A percentile compares a stretch with the other conserved stretches of the same genome.
Evolutionary conservation across 2,113 vertebrate genomes (phyloP).

Genomic region (Saccopteryx leptura): DNA sequence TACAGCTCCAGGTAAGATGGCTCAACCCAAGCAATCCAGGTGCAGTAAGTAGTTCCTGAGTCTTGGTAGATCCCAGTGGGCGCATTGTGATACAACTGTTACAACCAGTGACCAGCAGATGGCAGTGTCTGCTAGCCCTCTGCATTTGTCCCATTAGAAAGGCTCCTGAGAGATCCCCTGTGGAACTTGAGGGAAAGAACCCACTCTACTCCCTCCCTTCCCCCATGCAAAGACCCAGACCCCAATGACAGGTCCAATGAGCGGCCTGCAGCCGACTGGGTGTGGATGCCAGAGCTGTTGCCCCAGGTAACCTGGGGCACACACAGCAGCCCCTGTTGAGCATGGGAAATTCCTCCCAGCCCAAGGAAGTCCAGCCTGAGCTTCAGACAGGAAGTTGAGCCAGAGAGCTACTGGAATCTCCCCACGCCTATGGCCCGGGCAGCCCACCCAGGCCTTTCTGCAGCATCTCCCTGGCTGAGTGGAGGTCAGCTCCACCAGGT

Average conservation of each 20-base stretch:
- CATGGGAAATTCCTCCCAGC: constrained; percentile 37
- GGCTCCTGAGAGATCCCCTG: not conserved
- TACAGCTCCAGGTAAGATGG: not conserved
- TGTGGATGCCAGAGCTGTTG: constrained; percentile 67
- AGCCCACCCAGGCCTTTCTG: not conserved
- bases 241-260: not conserved
- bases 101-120: constrained; percentile 64
- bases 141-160: not conserved
- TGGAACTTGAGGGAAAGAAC: constrained; percentile 21
- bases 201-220: not conserved
- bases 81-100: not conserved
- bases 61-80: not conserved
- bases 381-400: not conserved
- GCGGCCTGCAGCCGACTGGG: not conserved
- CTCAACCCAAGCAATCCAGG: not conserved
- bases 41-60: too few relatives aligned
- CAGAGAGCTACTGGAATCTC: not conserved
- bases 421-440: not conserved
- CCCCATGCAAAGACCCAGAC: not conserved
- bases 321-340: not conserved
- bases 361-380: not conserved
- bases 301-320: not conserved
- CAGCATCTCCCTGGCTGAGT: not conserved
- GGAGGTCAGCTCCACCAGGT: not conserved
- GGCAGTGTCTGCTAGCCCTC: constrained; percentile 51